phyloP scores from a whole-genome alignment of 2,888 invertebrate genomes.

The Thumatha senex region DNA sequence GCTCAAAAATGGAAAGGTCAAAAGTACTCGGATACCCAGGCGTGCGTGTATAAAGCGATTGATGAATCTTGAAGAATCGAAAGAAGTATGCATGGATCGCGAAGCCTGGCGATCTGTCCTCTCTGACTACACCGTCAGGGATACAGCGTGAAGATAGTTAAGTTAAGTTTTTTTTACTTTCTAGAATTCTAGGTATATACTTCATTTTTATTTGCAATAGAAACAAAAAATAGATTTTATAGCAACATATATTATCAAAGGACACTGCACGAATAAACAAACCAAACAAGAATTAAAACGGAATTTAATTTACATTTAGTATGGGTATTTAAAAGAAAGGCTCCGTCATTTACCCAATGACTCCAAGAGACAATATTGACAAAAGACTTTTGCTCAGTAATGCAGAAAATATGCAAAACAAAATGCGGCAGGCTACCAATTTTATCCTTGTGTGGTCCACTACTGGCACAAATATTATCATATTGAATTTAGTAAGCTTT shows the following conservation, averaged over 20 bases:
- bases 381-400: conserved; percentile 70
- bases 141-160: no score
- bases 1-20: no score
- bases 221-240: conserved; percentile 47
- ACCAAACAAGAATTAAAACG: conserved; percentile 40
- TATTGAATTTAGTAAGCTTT: conserved; percentile 45
- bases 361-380: conserved; percentile 74
- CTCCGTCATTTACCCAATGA: conserved; percentile 63
- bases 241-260: conserved; percentile 37
- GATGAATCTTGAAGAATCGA: no score
- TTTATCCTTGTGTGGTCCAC: conserved; percentile 66
- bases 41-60: no score
- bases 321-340: conserved; percentile 47
- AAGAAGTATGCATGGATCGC: no score
- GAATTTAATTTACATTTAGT: conserved; percentile 57
- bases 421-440: conserved; percentile 54
- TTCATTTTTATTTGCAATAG: no score
- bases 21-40: no score
- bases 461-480: conserved; percentile 52
- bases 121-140: no score
- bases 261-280: conserved; percentile 41
- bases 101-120: no score
- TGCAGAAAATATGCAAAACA: conserved; percentile 78
- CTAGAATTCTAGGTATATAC: no score
- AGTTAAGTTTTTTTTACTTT: no score